Base-by-base conservation (phyloP, 2,113 vertebrate species). In the Prunella fulvescens region DNA sequence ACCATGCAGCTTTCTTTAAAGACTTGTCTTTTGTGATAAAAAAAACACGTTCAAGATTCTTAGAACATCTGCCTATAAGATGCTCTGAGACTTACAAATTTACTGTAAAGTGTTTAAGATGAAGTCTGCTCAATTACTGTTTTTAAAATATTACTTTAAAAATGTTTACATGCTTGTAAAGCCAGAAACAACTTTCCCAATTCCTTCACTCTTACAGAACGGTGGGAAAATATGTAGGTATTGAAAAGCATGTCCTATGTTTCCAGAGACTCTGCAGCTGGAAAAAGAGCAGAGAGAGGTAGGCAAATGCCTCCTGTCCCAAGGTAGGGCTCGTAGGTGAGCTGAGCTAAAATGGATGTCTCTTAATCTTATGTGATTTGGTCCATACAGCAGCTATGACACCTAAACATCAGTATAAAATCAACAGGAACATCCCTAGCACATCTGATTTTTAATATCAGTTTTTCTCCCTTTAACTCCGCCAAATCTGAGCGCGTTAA, bases 401-500 rank as follows among this genome's bases (percentile, higher is more conserved):
- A 44, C 1, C n/a, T 17, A 29, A 72, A 48, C 26, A 51, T 9
- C 33, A 11, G 22, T 8, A 54, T 7, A 44, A 48, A 47, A 51
- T 7, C 62, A 65, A 47, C 19, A 72, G 23, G 5, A 29, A 65
- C 42, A 45, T 3, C 35, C 47, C 8, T 18, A 54, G 44, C 29
- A 58, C 12, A 37, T 6, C 7, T 3, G 12, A 24, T 19, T 62
- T 70, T 56, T 5, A 37, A 47, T 6, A 19, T 25, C 26, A 45
- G 19, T 6, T 81, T 45, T 81, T 54, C 31, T 20, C 29, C 14
- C 54, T 45, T 23, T 4, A 81, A 50, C 35, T 47, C 28, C 2
- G 3, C 14, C 11, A 66, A 35, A 15, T 3, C 31, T 3, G 17
- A n/a, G 9, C 0, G 24, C n/a, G 17, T 22, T 48, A 1, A 11